Percentiles rank a stretch among this genome's conserved stretches.
Conservation (phyloP, 2,888 invertebrate species). For the Caenorhabditis sulstoni region DNA sequence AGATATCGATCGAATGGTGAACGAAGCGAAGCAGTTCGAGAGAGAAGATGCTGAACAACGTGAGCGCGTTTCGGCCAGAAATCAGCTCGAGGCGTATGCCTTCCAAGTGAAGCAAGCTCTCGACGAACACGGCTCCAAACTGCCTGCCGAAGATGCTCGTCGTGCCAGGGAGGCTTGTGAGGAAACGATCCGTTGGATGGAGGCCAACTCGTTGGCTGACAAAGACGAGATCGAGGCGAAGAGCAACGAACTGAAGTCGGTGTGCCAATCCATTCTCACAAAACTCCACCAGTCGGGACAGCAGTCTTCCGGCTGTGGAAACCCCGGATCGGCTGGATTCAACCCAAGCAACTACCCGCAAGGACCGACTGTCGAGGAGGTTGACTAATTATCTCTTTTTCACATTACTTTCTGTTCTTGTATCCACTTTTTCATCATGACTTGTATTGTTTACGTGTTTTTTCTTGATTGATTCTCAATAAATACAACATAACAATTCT, state of each 20-base stretch:
- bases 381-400: conserved; percentile 65
- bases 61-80: conserved; percentile 87
- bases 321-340: conserved; percentile 23
- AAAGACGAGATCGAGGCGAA: conserved; percentile 72
- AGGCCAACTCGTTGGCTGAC: conserved; percentile 2
- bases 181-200: conserved; percentile 3
- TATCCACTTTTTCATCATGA: neutral
- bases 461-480: too few relatives aligned
- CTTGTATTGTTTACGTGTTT: too few relatives aligned
- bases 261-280: conserved; percentile 70
- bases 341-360: conserved; percentile 31
- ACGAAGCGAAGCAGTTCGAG: conserved; percentile 93
- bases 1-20: conserved; percentile 90
- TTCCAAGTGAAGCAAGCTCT: conserved; percentile 36
- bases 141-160: conserved; percentile 4
- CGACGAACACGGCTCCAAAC: conserved; percentile 2
- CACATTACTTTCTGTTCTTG: neutral
- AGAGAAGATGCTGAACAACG: conserved; percentile 84
- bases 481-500: too few relatives aligned
- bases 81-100: conserved; percentile 89
- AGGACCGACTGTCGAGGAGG: conserved; percentile 78
- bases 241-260: conserved; percentile 70
- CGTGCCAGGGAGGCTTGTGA: conserved; percentile 4
- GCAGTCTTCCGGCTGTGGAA: conserved; percentile 28
- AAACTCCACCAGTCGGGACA: conserved; percentile 67